These are phyloP conservation scores for Cataglyphis hispanica DNA, from an alignment of 1,140 invertebrate genomes.

Conservation along the genomic window DNA sequence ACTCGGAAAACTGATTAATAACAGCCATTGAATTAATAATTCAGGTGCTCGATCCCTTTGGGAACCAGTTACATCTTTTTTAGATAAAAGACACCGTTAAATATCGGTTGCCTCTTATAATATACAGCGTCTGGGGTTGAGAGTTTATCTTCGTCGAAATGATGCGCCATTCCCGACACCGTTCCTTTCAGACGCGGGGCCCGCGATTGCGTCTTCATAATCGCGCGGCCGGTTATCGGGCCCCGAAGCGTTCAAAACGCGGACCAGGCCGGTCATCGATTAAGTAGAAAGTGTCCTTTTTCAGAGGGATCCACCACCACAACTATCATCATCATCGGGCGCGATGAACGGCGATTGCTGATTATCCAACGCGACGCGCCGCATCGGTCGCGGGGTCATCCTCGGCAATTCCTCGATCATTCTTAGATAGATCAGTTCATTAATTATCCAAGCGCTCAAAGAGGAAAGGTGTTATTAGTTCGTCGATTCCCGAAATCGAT, in stretches of 20 bases:
- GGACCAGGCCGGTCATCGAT: slow-evolving; percentile 14
- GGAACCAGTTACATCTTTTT: slow-evolving; percentile 11
- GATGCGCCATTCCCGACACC: slow-evolving; percentile 5
- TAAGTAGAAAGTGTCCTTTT: slow-evolving; percentile 66
- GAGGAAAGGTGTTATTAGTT: not conserved
- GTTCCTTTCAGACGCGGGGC: not conserved
- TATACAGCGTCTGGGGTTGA: slow-evolving; percentile 33
- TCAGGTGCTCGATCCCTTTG: not conserved
- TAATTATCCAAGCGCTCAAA: not conserved
- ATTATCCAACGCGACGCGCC: slow-evolving; percentile 43
- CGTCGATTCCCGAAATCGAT: slow-evolving; percentile 1
- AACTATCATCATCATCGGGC: not conserved
- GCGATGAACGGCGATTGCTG: slow-evolving; percentile 12
- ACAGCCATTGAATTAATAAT: not conserved
- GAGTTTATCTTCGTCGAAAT: slow-evolving; percentile 28
- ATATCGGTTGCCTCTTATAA: slow-evolving; percentile 6
- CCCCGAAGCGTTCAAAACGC: slow-evolving; percentile 50
- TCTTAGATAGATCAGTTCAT: slow-evolving; percentile 4
- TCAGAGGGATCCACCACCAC: slow-evolving; percentile 33
- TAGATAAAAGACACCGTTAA: slow-evolving; percentile 25
- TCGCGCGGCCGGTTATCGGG: slow-evolving; percentile 37
- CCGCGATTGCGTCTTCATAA: slow-evolving; percentile 23
- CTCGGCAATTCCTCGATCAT: not conserved
- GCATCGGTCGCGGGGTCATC: slow-evolving; percentile 59
- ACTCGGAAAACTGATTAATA: not conserved